These are phyloP conservation scores for Pardosa pseudoannulata DNA, from an alignment of 2,888 invertebrate species.

Conservation along the genomic window DNA sequence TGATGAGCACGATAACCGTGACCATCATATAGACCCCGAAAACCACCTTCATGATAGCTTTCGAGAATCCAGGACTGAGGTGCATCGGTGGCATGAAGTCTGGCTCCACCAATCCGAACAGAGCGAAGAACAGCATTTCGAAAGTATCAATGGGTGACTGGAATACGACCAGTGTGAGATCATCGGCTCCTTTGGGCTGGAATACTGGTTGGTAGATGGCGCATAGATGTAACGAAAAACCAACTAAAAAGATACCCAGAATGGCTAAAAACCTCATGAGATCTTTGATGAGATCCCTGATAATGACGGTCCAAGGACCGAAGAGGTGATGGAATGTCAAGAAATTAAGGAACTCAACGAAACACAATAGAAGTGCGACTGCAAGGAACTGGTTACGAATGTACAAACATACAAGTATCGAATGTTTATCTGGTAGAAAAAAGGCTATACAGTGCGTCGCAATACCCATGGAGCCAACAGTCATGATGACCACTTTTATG, in stretches of 20 bases:
- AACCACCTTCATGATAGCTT: constrained; percentile 81
- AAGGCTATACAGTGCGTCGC: constrained; percentile 89
- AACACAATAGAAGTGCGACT: constrained; percentile 94
- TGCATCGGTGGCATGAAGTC: constrained; percentile 80
- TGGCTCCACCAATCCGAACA: constrained; percentile 92
- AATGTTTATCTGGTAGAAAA: constrained; percentile 77
- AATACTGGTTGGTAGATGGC: constrained; percentile 92
- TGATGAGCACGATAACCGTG: constrained; percentile 97
- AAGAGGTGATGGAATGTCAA: constrained; percentile 99
- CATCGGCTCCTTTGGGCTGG: constrained; percentile 75
- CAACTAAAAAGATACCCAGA: constrained; percentile 97
- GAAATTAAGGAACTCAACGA: constrained; percentile 98
- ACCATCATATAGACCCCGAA: constrained; percentile 99
- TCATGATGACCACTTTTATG: constrained; percentile 80
- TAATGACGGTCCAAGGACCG: constrained; percentile 99
- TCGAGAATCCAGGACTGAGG: constrained; percentile 78
- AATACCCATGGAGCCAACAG: constrained; percentile 91
- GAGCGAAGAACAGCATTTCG: constrained; percentile 98
- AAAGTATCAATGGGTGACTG: constrained; percentile 94
- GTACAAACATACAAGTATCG: constrained; percentile 90
- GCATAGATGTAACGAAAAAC: constrained; percentile 93
- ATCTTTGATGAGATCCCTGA: constrained; percentile 82
- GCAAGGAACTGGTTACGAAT: constrained; percentile 98
- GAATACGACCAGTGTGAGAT: constrained; percentile 75
- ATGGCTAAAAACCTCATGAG: constrained; percentile 89